Evolutionary conservation across 2,797 vertebrate genomes (phyloP).

Genomic region (Microchirus variegatus): DNA sequence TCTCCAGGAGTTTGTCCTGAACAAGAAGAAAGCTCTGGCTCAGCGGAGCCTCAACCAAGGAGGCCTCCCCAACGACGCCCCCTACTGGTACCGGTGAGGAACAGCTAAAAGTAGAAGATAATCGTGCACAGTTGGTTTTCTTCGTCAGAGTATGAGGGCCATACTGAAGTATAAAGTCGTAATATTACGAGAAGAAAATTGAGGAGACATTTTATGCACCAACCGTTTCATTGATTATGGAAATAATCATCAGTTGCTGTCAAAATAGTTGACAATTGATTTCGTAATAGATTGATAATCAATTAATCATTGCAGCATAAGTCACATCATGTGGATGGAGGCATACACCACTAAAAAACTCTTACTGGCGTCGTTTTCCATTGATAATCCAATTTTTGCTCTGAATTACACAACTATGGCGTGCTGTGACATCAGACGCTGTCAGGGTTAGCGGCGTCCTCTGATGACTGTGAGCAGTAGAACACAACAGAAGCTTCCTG

Average conservation of each 20-base stretch:
- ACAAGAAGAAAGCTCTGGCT: conserved; percentile 97
- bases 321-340: too few species aligned
- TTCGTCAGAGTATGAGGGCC: too few species aligned
- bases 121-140: background rate
- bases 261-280: too few species aligned
- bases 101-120: background rate
- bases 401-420: background rate
- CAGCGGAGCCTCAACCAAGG: conserved; percentile 95
- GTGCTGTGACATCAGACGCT: conserved; percentile 5
- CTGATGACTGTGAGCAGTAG: conserved; percentile 4
- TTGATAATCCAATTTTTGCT: background rate
- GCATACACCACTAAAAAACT: too few species aligned
- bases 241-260: too few species aligned
- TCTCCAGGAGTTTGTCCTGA: conserved; percentile 96
- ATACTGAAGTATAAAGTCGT: background rate
- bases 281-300: too few species aligned
- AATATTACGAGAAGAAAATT: too few species aligned
- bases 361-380: background rate
- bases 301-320: too few species aligned
- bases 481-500: background rate
- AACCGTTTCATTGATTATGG: too few species aligned
- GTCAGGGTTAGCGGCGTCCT: background rate
- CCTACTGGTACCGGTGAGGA: conserved; percentile 88
- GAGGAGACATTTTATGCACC: too few species aligned
- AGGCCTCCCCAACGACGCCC: conserved; percentile 91